Base-by-base conservation (phyloP, 2,888 invertebrate genomes). In the Agriopis leucophaearia region DNA sequence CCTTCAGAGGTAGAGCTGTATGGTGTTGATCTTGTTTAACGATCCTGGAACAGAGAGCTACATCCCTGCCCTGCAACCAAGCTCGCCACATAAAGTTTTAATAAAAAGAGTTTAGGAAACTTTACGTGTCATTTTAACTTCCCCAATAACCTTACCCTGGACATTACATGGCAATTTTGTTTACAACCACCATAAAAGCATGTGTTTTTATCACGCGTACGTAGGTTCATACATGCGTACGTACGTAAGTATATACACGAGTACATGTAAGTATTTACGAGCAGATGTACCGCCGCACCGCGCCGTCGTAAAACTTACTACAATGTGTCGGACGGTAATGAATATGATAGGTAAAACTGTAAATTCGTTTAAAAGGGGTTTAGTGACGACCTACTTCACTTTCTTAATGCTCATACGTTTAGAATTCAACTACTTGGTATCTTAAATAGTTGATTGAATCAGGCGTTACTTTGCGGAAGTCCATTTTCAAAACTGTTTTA, bases 151-250 rank as follows among this genome's bases (percentile, higher is more conserved):
- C 16, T 15, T 8, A 2, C 27, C 63, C 48, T 64, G 68, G 76
- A 77, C 83, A 85, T 87, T 84, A 87, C 81, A 81, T 76, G 82
- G 82, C 84, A 84, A 83, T 88, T 85, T 85, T 82, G 82, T 88
- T 87, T 88, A 86, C 79, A 77, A 74, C 81, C 72, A 42, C 74
- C 74, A 81, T 86, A 87, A 88, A 85, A 80, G 75, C 81, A 83
- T 81, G 81, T 74, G 74, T 82, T 84, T 88, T 86, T 84, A 84
- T 85, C 78, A 74, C 80, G 69, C 71, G 62, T 55, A 69, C 50
- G 42, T 61, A 64, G 5, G 27, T 27, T 2, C 57, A 57, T 52
- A 55, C 56, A 64, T 47, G 44, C 59, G 57, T 74, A 78, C 42
- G 27, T 27, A 27, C 27, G 27, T 55, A 69, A 47, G 44, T 61